Evolutionary conservation across 2,888 invertebrate genomes (phyloP).

Genomic region (Eupithecia exiguata): DNA sequence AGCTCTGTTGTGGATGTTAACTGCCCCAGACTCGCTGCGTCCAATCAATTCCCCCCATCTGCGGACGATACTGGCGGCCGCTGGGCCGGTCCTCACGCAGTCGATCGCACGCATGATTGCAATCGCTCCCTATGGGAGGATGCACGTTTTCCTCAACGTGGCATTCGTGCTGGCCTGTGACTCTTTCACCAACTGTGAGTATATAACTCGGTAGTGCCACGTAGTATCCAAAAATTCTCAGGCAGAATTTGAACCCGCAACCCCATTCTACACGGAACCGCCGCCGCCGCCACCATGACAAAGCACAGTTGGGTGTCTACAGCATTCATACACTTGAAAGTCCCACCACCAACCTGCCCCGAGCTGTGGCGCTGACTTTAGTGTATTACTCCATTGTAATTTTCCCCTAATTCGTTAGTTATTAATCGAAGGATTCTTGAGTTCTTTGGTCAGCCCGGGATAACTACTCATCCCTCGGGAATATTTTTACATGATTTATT

Average conservation of each 20-base stretch:
- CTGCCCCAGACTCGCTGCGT: conserved; percentile 54
- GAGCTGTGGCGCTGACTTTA: no score
- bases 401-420: no score
- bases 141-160: conserved; percentile 59
- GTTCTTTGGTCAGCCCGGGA: no score
- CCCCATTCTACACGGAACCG: no score
- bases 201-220: not conserved
- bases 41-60: conserved; percentile 42
- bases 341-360: no score
- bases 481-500: no score
- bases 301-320: no score
- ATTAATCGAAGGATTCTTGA: no score
- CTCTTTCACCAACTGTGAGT: conserved; percentile 64
- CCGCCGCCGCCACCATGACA: no score
- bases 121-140: conserved; percentile 53
- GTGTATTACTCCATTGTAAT: no score
- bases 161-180: conserved; percentile 64
- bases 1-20: conserved; percentile 65
- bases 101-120: conserved; percentile 65
- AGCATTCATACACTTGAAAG: no score
- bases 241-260: not conserved
- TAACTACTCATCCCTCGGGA: no score
- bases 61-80: conserved; percentile 54
- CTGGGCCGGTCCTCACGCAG: conserved; percentile 55
- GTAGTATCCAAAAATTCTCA: not conserved